Evolutionary conservation across 1,140 invertebrate genomes (phyloP), one percentile per base, ranked within the genome.

Genomic region (Neodiprion fabricii): DNA sequence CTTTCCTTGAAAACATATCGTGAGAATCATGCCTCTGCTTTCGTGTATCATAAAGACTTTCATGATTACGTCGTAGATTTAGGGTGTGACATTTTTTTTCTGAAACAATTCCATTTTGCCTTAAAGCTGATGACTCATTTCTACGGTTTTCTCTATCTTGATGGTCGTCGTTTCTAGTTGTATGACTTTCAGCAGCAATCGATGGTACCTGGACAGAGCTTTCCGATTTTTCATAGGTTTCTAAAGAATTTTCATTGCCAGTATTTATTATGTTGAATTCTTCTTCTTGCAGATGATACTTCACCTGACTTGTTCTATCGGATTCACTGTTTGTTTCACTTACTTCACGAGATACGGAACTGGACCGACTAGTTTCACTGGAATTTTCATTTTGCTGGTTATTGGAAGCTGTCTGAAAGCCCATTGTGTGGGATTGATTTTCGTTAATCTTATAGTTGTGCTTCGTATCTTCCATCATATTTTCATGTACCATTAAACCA

Each of bases 241-340:
- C 67, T 7, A 69, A 12, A 7, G 67, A 69, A 69, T 69, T 47
- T 69, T 69, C 67, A 69, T 69, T 47, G 11, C 4, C 21, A 7
- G 12, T 69, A 12, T 69, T 47, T 23, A 23, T 69, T 47, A 11
- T 69, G 12, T 11, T 69, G 67, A 47, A 69, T 21, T 69, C 21
- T 69, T 21, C 67, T 12, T 47, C 17, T 69, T 69, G 17, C 11
- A 21, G 17, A 14, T 69, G 67, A 23, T 69, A 21, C 67, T 69
- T 69, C 23, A 21, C n/a, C 53, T 61, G 53, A 61, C 4, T 17
- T 69, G 5, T 23, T 11, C 23, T 21, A 14, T 14, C 10, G 7
- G 11, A 14, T 69, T 69, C 21, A 23, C 67, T 47, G 40, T 69
- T 69, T 21, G 21, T 17, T 69, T 69, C 67, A 23, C 40, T 69